phyloP scores from a whole-genome alignment of 2,113 vertebrate species.

The Neofelis nebulosa region DNA sequence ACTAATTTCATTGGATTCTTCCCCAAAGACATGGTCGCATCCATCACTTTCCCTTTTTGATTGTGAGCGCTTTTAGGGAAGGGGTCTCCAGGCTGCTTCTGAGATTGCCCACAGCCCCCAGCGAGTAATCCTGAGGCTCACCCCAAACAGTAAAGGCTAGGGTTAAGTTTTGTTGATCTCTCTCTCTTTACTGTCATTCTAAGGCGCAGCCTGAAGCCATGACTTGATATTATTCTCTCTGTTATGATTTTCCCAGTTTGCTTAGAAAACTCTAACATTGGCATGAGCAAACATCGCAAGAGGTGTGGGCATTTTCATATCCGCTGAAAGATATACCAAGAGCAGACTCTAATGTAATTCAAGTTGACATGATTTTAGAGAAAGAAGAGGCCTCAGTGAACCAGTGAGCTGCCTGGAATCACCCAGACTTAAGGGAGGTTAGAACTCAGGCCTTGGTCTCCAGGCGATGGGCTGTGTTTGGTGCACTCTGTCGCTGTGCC shows the following conservation, averaged over 20 bases:
- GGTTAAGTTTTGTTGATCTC: too few species aligned
- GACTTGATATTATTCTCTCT: background rate
- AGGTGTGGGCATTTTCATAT: background rate
- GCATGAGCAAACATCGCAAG: background rate
- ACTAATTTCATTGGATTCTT: background rate
- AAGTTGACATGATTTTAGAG: background rate
- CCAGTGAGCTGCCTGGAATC: background rate
- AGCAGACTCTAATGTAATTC: background rate
- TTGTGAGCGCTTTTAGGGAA: background rate
- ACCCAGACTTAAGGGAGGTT: background rate
- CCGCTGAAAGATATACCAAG: background rate
- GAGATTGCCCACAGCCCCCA: background rate
- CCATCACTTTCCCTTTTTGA: background rate
- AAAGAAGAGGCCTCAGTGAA: background rate
- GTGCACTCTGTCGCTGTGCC: background rate
- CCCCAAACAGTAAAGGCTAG: background rate
- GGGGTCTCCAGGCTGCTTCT: background rate
- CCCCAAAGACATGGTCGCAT: background rate
- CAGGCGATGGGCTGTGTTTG: background rate
- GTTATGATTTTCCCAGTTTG: background rate
- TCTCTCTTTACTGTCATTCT: background rate
- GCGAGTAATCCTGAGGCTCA: background rate
- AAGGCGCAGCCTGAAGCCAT: background rate
- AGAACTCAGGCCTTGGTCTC: background rate
- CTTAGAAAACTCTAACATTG: background rate